These are phyloP conservation scores for Menidia beryllina DNA, from an alignment of 2,113 vertebrate species.

Conservation along the genomic window DNA sequence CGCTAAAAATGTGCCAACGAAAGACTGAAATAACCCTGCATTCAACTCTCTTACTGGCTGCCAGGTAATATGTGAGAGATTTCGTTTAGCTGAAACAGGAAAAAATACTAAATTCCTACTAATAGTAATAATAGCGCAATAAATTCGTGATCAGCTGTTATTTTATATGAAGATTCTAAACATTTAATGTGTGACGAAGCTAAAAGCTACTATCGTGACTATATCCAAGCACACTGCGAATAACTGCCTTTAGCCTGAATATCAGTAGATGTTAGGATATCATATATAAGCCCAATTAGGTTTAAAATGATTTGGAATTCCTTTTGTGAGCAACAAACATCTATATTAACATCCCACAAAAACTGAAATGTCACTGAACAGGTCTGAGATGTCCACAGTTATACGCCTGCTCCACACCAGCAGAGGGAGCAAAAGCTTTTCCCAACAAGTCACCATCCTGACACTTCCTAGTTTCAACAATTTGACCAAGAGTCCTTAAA, in stretches of 20 bases:
- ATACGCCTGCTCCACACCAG: constrained; percentile 40
- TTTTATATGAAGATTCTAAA: neutral
- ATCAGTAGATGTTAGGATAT: no score
- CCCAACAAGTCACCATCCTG: neutral
- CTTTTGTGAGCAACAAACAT: no score
- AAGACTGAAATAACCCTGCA: constrained; percentile 25
- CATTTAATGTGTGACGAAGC: neutral
- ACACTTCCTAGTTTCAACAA: constrained; percentile 12
- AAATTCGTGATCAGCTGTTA: neutral
- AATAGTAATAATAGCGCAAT: neutral
- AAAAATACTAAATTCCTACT: neutral
- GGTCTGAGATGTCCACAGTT: neutral
- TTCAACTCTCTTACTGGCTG: neutral
- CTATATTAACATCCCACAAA: no score
- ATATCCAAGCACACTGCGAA: neutral
- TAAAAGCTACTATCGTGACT: neutral
- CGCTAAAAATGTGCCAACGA: constrained; percentile 17
- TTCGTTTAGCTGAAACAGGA: neutral
- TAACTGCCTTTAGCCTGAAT: neutral
- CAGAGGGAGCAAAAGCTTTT: constrained; percentile 55
- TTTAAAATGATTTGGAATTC: no score
- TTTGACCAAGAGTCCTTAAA: neutral
- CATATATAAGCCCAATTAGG: no score
- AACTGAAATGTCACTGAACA: neutral
- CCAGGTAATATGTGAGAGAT: neutral